phyloP scores from a whole-genome alignment of 1,140 invertebrate species.

The Diabrotica undecimpunctata region DNA sequence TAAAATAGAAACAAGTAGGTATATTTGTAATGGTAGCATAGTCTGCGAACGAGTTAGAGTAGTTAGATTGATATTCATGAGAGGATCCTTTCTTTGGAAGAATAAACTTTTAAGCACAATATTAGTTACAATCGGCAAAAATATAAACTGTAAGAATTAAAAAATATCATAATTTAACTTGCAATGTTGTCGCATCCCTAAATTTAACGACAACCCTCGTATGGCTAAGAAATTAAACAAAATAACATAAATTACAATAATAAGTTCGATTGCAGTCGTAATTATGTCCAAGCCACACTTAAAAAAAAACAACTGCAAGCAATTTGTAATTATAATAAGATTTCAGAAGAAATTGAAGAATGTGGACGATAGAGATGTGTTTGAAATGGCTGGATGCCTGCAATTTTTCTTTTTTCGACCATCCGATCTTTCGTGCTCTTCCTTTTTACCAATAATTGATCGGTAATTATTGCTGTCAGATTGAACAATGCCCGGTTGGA shows the following conservation, averaged over 20 bases:
- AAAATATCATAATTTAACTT: too few relatives aligned
- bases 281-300: constrained; percentile 15
- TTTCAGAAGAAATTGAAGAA: constrained; percentile 28
- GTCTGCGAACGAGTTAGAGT: too few relatives aligned
- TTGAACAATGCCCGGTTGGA: constrained; percentile 33
- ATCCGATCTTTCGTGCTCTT: too few relatives aligned
- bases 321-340: constrained; percentile 31
- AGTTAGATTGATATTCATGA: too few relatives aligned
- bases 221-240: not conserved
- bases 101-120: too few relatives aligned
- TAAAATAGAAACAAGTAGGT: too few relatives aligned
- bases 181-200: too few relatives aligned
- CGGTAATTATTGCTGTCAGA: constrained; percentile 38
- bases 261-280: constrained; percentile 6
- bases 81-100: too few relatives aligned
- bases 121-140: too few relatives aligned
- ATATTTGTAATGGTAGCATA: too few relatives aligned
- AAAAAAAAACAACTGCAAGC: not conserved
- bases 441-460: constrained; percentile 29
- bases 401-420: constrained; percentile 28
- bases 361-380: constrained; percentile 28
- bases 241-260: constrained; percentile 16
- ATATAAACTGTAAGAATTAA: too few relatives aligned
- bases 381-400: constrained; percentile 31
- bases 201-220: too few relatives aligned